Evolutionary conservation across 2,888 invertebrate species (phyloP).

Genomic region (Cephus sareptanus): DNA sequence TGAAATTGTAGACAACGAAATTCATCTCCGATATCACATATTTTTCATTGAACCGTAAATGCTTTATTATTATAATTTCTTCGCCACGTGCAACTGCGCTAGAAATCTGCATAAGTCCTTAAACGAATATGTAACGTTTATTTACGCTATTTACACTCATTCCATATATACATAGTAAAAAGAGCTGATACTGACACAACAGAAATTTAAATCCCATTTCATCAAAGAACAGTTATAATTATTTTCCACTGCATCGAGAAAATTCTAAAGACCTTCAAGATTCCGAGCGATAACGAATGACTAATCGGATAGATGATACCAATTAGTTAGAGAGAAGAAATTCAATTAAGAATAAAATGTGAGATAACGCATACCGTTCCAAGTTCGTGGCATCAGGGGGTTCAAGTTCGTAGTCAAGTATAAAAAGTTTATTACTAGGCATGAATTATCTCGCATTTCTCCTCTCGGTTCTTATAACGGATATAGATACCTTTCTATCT

Average conservation of each 20-base stretch:
- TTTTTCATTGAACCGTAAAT: background rate
- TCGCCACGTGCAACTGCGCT: background rate
- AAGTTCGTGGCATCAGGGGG: background rate
- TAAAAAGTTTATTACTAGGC: background rate
- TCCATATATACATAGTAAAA: conserved; percentile 9
- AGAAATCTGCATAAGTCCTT: background rate
- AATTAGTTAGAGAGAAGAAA: conserved; percentile 16
- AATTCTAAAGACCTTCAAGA: conserved; percentile 13
- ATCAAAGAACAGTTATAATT: background rate
- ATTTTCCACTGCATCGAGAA: background rate
- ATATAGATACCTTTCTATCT: background rate
- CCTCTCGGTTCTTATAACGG: background rate
- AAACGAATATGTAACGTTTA: background rate
- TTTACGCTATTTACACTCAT: background rate
- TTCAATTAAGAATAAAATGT: background rate
- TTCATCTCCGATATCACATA: background rate
- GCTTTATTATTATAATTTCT: background rate
- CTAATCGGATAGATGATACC: conserved; percentile 20
- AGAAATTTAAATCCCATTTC: background rate
- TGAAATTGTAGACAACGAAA: background rate
- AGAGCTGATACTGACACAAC: background rate
- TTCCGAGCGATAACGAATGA: conserved; percentile 10
- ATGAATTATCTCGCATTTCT: background rate
- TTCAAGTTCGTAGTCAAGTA: background rate
- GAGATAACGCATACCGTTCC: background rate